Evolutionary conservation across 2,113 vertebrate species (phyloP).

Genomic region (Gnathonemus echidnorhynchus): DNA sequence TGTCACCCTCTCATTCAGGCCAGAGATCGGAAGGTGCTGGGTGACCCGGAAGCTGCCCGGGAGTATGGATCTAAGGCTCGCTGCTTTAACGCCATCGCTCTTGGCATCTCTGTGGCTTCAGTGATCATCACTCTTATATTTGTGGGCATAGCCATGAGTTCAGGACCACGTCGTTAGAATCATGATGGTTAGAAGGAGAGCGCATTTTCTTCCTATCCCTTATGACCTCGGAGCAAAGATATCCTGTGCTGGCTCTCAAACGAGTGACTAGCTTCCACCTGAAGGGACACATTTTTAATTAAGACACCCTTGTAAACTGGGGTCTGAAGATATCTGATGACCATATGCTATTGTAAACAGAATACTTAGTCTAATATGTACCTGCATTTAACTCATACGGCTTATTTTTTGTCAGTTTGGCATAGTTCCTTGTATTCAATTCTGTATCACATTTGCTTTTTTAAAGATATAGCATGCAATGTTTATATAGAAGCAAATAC

Average conservation of each 20-base stretch:
- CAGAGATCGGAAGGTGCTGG: background rate
- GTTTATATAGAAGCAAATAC: background rate
- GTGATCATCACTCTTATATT: background rate
- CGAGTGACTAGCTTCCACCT: background rate
- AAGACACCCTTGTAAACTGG: background rate
- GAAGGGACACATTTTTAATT: background rate
- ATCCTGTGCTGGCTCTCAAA: background rate
- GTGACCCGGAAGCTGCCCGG: background rate
- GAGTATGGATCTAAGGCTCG: background rate
- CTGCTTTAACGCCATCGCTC: background rate
- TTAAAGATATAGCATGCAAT: background rate
- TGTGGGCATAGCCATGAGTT: background rate
- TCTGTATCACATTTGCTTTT: background rate
- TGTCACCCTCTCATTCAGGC: background rate
- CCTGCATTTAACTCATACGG: background rate
- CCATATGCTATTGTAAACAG: background rate
- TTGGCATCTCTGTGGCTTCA: background rate
- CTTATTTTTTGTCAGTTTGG: background rate
- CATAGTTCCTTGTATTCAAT: background rate
- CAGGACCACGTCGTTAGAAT: background rate
- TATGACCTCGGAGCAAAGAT: background rate
- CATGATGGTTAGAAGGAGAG: background rate
- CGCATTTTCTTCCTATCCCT: background rate
- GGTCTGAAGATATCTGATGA: background rate
- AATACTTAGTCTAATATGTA: background rate